Percentiles rank a stretch among this genome's conserved stretches.
Evolutionary conservation across 92 coral and sea anemone species (phyloP).

Genomic region (Micromussa lordhowensis): DNA sequence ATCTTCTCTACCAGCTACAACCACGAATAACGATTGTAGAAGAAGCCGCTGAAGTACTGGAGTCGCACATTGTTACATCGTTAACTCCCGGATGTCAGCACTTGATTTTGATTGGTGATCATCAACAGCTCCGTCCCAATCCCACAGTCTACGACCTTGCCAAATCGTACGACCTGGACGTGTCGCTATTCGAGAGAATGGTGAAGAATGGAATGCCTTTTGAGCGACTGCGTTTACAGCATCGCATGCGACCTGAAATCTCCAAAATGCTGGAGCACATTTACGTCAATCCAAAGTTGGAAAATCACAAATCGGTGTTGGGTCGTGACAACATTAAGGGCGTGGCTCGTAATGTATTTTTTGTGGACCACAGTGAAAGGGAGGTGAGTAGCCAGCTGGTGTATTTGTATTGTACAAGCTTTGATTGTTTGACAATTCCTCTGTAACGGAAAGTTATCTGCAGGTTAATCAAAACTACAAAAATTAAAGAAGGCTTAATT

Average conservation of each 20-base stretch:
- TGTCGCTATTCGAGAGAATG: slow-evolving; percentile 70
- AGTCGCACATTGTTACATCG: slow-evolving; percentile 61
- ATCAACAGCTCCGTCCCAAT: slow-evolving; percentile 69
- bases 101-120: slow-evolving; percentile 71
- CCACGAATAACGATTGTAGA: slow-evolving; percentile 62
- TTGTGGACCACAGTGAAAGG: slow-evolving; percentile 68
- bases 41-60: slow-evolving; percentile 73
- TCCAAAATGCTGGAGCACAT: slow-evolving; percentile 79
- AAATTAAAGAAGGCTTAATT: too few relatives aligned
- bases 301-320: slow-evolving; percentile 82
- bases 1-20: slow-evolving; percentile 10
- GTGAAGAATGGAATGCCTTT: slow-evolving; percentile 67
- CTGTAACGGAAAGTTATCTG: too few relatives aligned
- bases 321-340: slow-evolving; percentile 75
- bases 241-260: slow-evolving; percentile 94
- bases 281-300: slow-evolving; percentile 68
- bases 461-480: too few relatives aligned
- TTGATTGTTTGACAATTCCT: too few relatives aligned
- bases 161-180: slow-evolving; percentile 49
- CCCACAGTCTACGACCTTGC: slow-evolving; percentile 58
- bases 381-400: slow-evolving; percentile 65
- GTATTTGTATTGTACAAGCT: too few relatives aligned
- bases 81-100: slow-evolving; percentile 59
- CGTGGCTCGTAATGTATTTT: slow-evolving; percentile 69
- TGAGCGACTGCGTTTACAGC: slow-evolving; percentile 74